A percentile compares a stretch with the other conserved stretches of the same genome.
These are phyloP conservation scores for Caradrina kadenii DNA, from an alignment of 2,888 invertebrate genomes.

Conservation along the genomic window DNA sequence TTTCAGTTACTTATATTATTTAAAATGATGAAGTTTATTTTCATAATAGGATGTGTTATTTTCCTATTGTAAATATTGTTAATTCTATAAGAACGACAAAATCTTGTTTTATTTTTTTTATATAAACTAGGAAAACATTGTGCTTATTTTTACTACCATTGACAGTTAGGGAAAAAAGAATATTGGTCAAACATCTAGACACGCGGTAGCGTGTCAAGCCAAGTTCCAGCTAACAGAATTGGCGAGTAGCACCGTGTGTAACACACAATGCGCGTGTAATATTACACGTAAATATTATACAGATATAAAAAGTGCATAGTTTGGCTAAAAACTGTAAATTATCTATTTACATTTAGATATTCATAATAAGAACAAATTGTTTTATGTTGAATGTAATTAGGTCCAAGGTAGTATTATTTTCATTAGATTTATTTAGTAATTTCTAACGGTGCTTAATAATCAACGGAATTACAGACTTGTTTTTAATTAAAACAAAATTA, in stretches of 20 bases:
- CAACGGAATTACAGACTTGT: conserved; percentile 5
- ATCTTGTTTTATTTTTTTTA: no score
- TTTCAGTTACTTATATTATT: background rate
- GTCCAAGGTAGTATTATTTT: conserved; percentile 2
- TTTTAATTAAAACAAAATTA: background rate
- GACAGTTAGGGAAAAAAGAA: conserved; percentile 6
- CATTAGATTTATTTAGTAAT: background rate
- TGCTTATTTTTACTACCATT: no score
- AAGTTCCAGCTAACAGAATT: no score
- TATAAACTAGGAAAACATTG: no score
- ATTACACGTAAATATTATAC: background rate
- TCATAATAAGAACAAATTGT: background rate
- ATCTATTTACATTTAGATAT: background rate
- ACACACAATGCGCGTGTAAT: no score
- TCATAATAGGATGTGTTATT: no score
- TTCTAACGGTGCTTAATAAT: conserved; percentile 11
- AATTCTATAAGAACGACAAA: background rate
- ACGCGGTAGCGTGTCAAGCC: no score
- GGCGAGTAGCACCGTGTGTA: no score
- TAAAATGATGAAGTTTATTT: no score
- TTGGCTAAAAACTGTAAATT: background rate
- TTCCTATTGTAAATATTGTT: background rate
- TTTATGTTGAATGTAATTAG: conserved; percentile 3
- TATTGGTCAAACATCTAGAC: background rate
- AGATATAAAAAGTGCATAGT: background rate